Base-by-base conservation (phyloP, 2,797 vertebrate species). In the Emydoidea blandingii region DNA sequence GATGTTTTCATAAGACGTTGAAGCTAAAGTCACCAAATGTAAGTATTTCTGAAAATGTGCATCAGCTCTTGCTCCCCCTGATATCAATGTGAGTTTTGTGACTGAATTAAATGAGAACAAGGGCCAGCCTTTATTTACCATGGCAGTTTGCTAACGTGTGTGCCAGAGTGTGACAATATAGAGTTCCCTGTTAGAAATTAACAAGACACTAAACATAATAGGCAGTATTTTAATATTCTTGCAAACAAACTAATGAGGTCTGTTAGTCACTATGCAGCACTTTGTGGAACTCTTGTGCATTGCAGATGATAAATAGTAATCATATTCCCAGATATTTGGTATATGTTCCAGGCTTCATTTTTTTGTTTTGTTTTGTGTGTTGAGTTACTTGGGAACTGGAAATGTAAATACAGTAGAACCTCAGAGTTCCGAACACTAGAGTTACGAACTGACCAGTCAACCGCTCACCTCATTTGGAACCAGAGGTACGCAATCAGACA, bases 271-370 rank as follows among this genome's bases (percentile, higher is more conserved):
- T 50, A 5, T n/a, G 31, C 79, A 47, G 41, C 86, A 5, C 14
- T 49, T 85, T 2, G 2, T 34, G 83, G 54, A 81, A 72, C 80
- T 34, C 88, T 83, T 47, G 83, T 81, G 93, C 56, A 2, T 23
- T 74, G 54, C 1, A 15, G 93, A 85, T 2, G 2, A 92, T 92
- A 87, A 65, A 83, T 1, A 85, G 3, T 80, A 87, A 96, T 68
- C 85, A 81, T 1, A 94, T 79, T 91, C 94, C 96, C 97, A 96
- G 96, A 96, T 96, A 96, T 95, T 96, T 95, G 85, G 94, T 93
- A 3, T 88, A 72, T 44, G 19, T 95, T 94, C 93, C 93, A 72
- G 68, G 72, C 89, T 95, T 87, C 53, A 37, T 95, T 95, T 96
- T 6, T 93, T 97, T 97, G 95, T 96, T 85, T 94, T 86, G 59